Evolutionary conservation across 2,797 vertebrate species (phyloP).

Genomic region (Alectoris magna): DNA sequence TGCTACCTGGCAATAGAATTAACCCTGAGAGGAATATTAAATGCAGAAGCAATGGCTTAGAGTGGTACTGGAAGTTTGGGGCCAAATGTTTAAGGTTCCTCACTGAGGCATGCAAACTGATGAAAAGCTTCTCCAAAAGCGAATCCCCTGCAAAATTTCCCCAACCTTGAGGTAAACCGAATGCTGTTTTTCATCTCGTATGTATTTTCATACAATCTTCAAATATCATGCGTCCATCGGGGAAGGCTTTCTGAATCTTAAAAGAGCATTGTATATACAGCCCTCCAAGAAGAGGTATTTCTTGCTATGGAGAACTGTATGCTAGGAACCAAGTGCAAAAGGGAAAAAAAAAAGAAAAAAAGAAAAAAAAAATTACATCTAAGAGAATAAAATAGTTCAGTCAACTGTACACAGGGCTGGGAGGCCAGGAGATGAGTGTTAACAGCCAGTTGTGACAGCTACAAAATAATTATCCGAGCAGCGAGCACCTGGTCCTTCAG

Average conservation of each 20-base stretch:
- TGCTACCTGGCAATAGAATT: background rate
- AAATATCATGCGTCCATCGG: conserved; percentile 21
- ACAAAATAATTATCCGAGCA: conserved; percentile 65
- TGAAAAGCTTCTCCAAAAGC: background rate
- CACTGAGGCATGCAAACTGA: background rate
- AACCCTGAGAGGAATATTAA: background rate
- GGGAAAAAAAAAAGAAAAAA: accelerated
- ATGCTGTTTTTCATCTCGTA: conserved; percentile 15
- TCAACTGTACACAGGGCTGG: conserved; percentile 64
- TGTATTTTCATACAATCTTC: conserved; percentile 55
- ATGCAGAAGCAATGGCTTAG: background rate
- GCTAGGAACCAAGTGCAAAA: background rate
- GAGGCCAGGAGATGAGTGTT: conserved; percentile 54
- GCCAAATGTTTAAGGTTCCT: background rate
- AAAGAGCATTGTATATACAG: conserved; percentile 64
- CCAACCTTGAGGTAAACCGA: conserved; percentile 24
- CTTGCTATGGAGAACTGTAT: background rate
- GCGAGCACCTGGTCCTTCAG: conserved; percentile 67
- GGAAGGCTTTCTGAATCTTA: conserved; percentile 65
- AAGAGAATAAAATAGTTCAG: conserved; percentile 74
- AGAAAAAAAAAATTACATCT: conserved; percentile 13
- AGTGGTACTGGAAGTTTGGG: background rate
- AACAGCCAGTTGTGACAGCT: conserved; percentile 68
- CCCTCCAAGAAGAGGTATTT: conserved; percentile 35
- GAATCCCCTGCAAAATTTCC: conserved; percentile 14